Conservation (phyloP, 2,797 vertebrate genomes). For the Diplodus puntazzo region DNA sequence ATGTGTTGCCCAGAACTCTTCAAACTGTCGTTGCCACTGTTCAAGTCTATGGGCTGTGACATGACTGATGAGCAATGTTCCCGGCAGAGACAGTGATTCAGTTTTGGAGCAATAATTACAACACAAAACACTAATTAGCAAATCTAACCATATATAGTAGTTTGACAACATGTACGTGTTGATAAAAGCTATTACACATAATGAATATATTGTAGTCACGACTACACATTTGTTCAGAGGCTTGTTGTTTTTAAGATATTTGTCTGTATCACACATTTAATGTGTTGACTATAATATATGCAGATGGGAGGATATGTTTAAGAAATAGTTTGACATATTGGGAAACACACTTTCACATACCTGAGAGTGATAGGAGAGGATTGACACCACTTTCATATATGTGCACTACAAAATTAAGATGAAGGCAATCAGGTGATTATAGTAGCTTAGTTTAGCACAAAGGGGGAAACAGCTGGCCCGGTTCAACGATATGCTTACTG, state of each 20-base stretch:
- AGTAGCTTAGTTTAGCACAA: not conserved
- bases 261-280: not conserved
- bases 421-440: not conserved
- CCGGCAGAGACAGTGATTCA: not conserved
- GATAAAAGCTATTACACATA: not conserved
- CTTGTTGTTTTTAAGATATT: not conserved
- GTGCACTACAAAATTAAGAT: not conserved
- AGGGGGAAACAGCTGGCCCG: not conserved
- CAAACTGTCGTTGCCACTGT: slow-evolving; percentile 14
- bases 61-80: not conserved
- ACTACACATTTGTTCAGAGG: not conserved
- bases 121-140: slow-evolving; percentile 2
- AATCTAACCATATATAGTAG: not conserved
- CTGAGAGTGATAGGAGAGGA: not conserved
- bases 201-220: not conserved
- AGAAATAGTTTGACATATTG: not conserved
- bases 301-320: too few relatives aligned
- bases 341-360: too few relatives aligned
- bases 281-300: not conserved
- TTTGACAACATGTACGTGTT: not conserved
- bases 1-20: slow-evolving; percentile 13
- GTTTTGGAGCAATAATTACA: slow-evolving; percentile 13
- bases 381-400: not conserved
- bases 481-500: not conserved
- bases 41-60: not conserved